Evolutionary conservation across 2,113 vertebrate genomes (phyloP).

Genomic region (Menidia beryllina): DNA sequence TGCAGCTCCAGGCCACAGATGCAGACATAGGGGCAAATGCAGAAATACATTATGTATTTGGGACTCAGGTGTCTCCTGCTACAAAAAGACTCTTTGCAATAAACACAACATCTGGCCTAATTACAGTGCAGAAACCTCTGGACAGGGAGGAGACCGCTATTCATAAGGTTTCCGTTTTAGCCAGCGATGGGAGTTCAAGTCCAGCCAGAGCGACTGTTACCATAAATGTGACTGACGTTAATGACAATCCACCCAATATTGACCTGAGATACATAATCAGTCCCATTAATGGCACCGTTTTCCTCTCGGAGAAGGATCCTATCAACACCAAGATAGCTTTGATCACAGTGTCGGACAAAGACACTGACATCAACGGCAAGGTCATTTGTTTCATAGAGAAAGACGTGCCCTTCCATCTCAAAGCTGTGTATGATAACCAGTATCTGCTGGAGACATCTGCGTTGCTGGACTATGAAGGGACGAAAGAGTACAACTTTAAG

Average conservation of each 20-base stretch:
- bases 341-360: constrained; percentile 98
- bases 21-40: constrained; percentile 97
- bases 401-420: constrained; percentile 97
- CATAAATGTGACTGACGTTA: constrained; percentile 98
- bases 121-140: constrained; percentile 95
- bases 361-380: constrained; percentile 98
- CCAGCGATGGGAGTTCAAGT: constrained; percentile 97
- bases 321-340: constrained; percentile 98
- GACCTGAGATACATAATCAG: constrained; percentile 99
- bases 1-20: constrained; percentile 96
- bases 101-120: constrained; percentile 93
- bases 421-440: constrained; percentile 98
- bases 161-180: constrained; percentile 96
- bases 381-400: constrained; percentile 99
- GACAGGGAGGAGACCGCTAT: constrained; percentile 97
- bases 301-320: constrained; percentile 98
- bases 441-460: constrained; percentile 98
- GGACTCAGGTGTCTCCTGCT: constrained; percentile 92
- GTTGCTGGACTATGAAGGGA: constrained; percentile 96
- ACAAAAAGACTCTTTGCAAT: constrained; percentile 98
- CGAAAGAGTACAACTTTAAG: constrained; percentile 99
- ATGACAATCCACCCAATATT: constrained; percentile 98
- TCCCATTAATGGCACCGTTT: constrained; percentile 98
- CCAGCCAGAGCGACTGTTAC: constrained; percentile 93
- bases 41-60: constrained; percentile 96